Conservation (phyloP, 2,113 vertebrate genomes). For the Grammomys surdaster region DNA sequence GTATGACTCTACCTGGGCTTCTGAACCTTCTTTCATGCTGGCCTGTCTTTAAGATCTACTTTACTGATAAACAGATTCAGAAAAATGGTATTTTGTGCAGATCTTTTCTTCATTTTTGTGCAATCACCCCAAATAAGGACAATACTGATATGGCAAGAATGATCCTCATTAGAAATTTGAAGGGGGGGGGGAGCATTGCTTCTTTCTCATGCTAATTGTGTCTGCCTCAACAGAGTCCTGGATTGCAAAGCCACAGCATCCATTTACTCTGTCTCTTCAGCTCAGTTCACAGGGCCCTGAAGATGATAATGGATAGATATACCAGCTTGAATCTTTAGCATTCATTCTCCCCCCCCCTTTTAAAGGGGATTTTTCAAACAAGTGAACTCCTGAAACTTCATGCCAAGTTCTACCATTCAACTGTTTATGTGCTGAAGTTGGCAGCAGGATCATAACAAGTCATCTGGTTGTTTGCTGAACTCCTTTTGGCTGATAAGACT, state of each 20-base stretch:
- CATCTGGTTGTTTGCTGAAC: not conserved
- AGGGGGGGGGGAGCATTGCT: not conserved
- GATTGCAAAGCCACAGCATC: not conserved
- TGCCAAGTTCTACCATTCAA: not conserved
- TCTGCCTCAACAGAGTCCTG: not conserved
- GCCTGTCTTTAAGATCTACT: not conserved
- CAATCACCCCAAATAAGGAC: not conserved
- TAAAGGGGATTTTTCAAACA: not conserved
- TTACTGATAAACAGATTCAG: not conserved
- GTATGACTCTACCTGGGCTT: not conserved
- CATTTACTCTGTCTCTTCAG: not conserved
- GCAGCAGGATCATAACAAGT: conserved; percentile 23
- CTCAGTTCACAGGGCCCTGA: not conserved
- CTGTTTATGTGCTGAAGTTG: conserved; percentile 3
- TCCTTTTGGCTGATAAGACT: conserved; percentile 3
- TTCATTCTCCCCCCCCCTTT: not conserved
- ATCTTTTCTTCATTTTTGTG: not conserved
- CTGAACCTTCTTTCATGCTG: conserved; percentile 24
- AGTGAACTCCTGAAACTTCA: not conserved
- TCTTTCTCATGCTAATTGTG: not conserved
- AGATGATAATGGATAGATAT: not conserved
- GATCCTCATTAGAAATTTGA: conserved; percentile 21
- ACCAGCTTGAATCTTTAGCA: not conserved
- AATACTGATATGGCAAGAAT: not conserved
- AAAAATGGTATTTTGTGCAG: not conserved